Conservation (phyloP, 1,140 invertebrate species). For the Drosophila rufa region DNA sequence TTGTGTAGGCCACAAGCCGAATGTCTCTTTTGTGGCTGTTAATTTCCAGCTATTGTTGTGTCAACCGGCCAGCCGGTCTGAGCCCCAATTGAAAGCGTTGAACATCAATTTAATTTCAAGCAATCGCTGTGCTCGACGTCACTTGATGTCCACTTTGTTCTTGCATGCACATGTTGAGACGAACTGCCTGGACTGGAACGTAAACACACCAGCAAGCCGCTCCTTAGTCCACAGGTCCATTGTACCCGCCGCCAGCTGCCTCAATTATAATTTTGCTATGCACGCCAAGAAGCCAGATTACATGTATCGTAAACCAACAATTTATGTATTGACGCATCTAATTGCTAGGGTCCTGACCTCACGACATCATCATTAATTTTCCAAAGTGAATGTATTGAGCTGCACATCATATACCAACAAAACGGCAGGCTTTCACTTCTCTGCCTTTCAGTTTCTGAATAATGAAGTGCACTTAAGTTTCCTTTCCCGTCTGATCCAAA, state of each 20-base stretch:
- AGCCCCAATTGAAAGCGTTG: slow-evolving; percentile 57
- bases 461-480: slow-evolving; percentile 54
- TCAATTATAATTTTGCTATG: slow-evolving; percentile 66
- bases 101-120: slow-evolving; percentile 79
- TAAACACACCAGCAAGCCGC: slow-evolving; percentile 16
- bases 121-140: slow-evolving; percentile 73
- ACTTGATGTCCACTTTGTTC: slow-evolving; percentile 50
- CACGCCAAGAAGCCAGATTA: slow-evolving; percentile 23
- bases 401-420: not conserved
- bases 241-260: slow-evolving; percentile 33
- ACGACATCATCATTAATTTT: slow-evolving; percentile 32
- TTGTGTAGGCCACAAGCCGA: slow-evolving; percentile 48
- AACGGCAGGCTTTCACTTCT: slow-evolving; percentile 6
- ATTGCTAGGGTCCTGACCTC: slow-evolving; percentile 23
- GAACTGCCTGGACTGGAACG: slow-evolving; percentile 16
- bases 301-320: slow-evolving; percentile 48
- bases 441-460: not conserved
- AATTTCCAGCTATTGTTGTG: slow-evolving; percentile 78
- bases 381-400: slow-evolving; percentile 15
- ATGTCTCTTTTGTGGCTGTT: slow-evolving; percentile 76
- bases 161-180: slow-evolving; percentile 16
- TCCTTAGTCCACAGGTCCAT: slow-evolving; percentile 7
- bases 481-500: slow-evolving; percentile 17
- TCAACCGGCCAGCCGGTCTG: slow-evolving; percentile 10
- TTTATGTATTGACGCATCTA: slow-evolving; percentile 28